Conservation (phyloP, 30 jellyfish, hydroid and myxozoan species). For the Hydractinia echinata region DNA sequence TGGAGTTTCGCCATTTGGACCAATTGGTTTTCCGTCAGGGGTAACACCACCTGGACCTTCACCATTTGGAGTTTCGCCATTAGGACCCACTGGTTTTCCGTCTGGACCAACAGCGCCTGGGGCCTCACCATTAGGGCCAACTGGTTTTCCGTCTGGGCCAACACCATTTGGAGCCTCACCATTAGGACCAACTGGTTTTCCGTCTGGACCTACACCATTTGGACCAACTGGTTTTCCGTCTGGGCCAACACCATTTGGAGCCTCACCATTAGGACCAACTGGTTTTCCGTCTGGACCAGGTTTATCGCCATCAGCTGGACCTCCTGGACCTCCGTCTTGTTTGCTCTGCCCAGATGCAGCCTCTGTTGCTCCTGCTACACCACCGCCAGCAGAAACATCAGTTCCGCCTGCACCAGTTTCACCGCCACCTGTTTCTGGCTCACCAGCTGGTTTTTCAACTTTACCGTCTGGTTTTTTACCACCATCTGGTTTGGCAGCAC, state of each 20-base stretch:
- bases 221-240: constrained; percentile 36
- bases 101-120: neutral
- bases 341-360: constrained; percentile 1
- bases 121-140: constrained; percentile 34
- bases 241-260: constrained; percentile 31
- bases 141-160: constrained; percentile 39
- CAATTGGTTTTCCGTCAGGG: constrained; percentile 32
- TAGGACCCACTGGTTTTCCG: constrained; percentile 1
- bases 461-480: constrained; percentile 25
- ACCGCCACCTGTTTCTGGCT: constrained; percentile 26
- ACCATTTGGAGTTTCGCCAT: constrained; percentile 31
- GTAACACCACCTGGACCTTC: constrained; percentile 19
- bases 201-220: constrained; percentile 44
- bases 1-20: constrained; percentile 28
- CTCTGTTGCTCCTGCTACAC: constrained; percentile 23
- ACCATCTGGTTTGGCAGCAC: constrained; percentile 45
- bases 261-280: constrained; percentile 38
- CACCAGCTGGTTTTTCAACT: constrained; percentile 35
- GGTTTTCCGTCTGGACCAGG: constrained; percentile 35
- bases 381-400: constrained; percentile 28
- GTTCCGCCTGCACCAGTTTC: constrained; percentile 27
- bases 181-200: constrained; percentile 27
- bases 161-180: constrained; percentile 22
- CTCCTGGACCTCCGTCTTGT: constrained; percentile 32
- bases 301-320: constrained; percentile 20